phyloP scores from a whole-genome alignment of 2,888 invertebrate species.

The Amblyjoppa fuscipennis region DNA sequence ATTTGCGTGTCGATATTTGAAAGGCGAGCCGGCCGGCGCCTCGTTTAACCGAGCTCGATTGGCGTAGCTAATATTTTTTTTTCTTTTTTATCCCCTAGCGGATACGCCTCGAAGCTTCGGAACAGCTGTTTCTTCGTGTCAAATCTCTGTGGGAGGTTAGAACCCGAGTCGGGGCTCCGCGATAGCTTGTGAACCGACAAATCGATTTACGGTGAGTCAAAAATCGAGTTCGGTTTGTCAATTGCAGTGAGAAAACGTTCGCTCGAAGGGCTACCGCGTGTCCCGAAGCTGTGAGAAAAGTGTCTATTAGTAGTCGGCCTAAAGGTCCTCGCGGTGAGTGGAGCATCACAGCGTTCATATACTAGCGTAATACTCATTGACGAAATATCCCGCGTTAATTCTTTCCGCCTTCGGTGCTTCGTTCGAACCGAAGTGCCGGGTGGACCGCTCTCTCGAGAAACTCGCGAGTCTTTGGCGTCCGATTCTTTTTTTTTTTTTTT shows the following conservation, averaged over 20 bases:
- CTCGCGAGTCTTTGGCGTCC: background rate
- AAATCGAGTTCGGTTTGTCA: constrained; percentile 26
- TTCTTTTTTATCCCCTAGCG: constrained; percentile 63
- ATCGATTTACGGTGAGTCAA: constrained; percentile 74
- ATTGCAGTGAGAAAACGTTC: constrained; percentile 3
- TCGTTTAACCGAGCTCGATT: constrained; percentile 3
- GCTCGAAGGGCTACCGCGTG: background rate
- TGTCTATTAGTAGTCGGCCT: constrained; percentile 5
- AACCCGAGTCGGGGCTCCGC: constrained; percentile 70
- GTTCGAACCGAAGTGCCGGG: background rate
- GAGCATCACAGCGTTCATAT: background rate
- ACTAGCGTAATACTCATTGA: background rate
- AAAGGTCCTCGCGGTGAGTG: constrained; percentile 36
- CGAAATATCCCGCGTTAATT: background rate
- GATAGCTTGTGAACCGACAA: constrained; percentile 63
- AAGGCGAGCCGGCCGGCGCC: background rate
- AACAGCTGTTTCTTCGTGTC: constrained; percentile 81
- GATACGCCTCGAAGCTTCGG: constrained; percentile 61
- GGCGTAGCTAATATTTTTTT: background rate
- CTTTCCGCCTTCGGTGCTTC: background rate
- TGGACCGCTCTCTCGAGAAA: background rate
- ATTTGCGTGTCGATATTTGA: background rate
- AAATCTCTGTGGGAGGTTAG: constrained; percentile 81
- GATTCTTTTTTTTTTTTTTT: background rate
- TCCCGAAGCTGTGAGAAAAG: constrained; percentile 1